Conservation (phyloP, 2,888 invertebrate species). For the Nudaria mundana region DNA sequence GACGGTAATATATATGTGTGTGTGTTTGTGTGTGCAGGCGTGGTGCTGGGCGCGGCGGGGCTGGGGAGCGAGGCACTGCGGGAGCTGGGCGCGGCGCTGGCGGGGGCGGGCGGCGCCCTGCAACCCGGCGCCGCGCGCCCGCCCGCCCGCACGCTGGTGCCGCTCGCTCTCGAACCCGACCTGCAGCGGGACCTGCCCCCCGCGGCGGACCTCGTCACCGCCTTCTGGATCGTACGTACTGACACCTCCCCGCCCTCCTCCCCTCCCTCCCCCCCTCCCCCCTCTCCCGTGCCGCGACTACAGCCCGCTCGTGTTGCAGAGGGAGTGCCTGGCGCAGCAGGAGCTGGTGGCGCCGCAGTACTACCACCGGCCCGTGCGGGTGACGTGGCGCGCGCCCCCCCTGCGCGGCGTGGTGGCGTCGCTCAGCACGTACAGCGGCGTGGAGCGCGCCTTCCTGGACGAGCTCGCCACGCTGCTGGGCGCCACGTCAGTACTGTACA, state of each 20-base stretch:
- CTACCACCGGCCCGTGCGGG: conserved; percentile 85
- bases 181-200: conserved; percentile 63
- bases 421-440: conserved; percentile 87
- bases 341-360: conserved; percentile 83
- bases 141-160: conserved; percentile 55
- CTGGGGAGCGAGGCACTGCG: conserved; percentile 63
- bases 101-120: conserved; percentile 62
- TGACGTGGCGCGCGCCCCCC: conserved; percentile 64
- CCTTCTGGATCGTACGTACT: conserved; percentile 83
- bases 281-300: too few relatives aligned
- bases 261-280: neutral
- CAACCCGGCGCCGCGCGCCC: conserved; percentile 51
- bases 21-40: conserved; percentile 41
- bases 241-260: neutral
- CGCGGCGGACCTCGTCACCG: conserved; percentile 84
- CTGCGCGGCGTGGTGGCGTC: conserved; percentile 88
- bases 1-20: too few relatives aligned
- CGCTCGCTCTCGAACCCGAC: conserved; percentile 62
- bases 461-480: conserved; percentile 87
- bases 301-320: conserved; percentile 64
- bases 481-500: conserved; percentile 82
- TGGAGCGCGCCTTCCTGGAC: conserved; percentile 87
- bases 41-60: conserved; percentile 69
- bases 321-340: conserved; percentile 83
- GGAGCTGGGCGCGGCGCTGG: conserved; percentile 61